phyloP scores from a whole-genome alignment of 1,140 invertebrate species.

The Drosophila equinoxialis region DNA sequence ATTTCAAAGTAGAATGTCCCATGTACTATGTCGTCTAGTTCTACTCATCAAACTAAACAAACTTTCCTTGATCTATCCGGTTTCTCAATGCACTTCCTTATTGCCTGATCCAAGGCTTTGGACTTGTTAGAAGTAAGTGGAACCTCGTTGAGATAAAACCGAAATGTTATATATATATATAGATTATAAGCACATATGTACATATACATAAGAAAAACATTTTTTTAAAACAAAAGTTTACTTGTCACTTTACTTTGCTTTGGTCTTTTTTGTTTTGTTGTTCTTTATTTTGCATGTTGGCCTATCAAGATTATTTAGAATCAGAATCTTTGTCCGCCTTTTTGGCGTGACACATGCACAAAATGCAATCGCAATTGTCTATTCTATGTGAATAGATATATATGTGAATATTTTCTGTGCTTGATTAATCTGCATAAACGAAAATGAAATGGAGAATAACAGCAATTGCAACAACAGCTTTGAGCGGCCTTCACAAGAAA shows the following conservation, averaged over 20 bases:
- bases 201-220: not conserved
- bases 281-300: not conserved
- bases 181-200: not conserved
- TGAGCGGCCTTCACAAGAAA: conserved; percentile 52
- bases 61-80: not conserved
- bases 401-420: not conserved
- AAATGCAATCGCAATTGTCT: not conserved
- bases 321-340: conserved; percentile 7
- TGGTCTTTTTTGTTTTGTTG: not conserved
- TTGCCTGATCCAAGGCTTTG: not conserved
- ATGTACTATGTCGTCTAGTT: too few relatives aligned
- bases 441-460: conserved; percentile 33
- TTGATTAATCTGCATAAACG: conserved; percentile 72
- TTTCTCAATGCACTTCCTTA: not conserved
- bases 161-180: not conserved
- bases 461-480: conserved; percentile 14
- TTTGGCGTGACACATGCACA: conserved; percentile 7
- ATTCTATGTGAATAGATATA: conserved; percentile 22
- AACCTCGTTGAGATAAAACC: not conserved
- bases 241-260: not conserved
- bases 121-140: not conserved
- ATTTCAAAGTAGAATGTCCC: too few relatives aligned
- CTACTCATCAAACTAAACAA: too few relatives aligned
- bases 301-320: conserved; percentile 8
- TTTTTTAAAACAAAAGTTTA: not conserved